These are phyloP conservation scores for Dynastes tityus DNA, from an alignment of 2,888 invertebrate species.

Conservation along the genomic window DNA sequence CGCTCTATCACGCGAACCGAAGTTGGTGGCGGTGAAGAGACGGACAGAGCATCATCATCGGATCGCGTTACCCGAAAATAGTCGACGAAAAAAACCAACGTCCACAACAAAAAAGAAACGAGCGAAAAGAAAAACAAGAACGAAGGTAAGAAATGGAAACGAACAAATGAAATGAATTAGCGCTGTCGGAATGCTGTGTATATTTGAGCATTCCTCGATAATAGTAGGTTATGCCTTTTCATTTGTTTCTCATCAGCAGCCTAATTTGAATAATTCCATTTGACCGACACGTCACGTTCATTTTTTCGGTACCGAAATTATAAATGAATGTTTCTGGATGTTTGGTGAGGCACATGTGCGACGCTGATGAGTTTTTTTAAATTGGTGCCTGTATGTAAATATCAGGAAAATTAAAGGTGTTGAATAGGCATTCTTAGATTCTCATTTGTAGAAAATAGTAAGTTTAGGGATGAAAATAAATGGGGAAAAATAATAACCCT, in stretches of 20 bases:
- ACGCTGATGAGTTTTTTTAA: conserved; percentile 16
- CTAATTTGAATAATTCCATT: conserved; percentile 65
- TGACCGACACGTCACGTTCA: conserved; percentile 51
- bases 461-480: background rate
- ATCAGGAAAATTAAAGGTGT: conserved; percentile 5
- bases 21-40: conserved; percentile 21
- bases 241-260: conserved; percentile 66
- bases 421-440: background rate
- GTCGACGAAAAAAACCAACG: conserved; percentile 33
- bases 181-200: conserved; percentile 61
- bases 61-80: conserved; percentile 40
- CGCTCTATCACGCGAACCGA: conserved; percentile 59
- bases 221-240: conserved; percentile 64
- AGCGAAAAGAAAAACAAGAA: conserved; percentile 22
- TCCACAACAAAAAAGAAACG: background rate
- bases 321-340: conserved; percentile 38
- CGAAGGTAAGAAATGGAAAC: conserved; percentile 39
- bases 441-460: background rate
- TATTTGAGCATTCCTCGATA: conserved; percentile 64
- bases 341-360: background rate
- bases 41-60: conserved; percentile 41
- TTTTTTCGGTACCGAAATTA: conserved; percentile 39
- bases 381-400: conserved; percentile 24
- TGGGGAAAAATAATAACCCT: too few species aligned
- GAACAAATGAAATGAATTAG: conserved; percentile 56